Evolutionary conservation across 2,888 invertebrate species (phyloP).

Genomic region (Ephialtes manifestator): DNA sequence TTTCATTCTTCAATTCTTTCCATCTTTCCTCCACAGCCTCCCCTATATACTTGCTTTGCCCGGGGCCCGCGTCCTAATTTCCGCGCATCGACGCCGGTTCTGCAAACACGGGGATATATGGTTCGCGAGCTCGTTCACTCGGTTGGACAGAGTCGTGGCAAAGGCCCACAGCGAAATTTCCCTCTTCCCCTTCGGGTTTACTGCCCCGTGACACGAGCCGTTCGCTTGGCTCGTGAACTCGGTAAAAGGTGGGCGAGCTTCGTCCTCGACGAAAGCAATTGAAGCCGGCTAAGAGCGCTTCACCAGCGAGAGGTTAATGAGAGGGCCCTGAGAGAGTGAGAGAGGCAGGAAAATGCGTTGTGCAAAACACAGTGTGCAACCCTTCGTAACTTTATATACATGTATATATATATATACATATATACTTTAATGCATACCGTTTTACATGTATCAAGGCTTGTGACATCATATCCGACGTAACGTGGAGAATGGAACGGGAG

Average conservation of each 20-base stretch:
- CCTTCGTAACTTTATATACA: conserved; percentile 51
- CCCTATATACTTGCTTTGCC: conserved; percentile 12
- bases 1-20: conserved; percentile 17
- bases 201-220: conserved; percentile 39
- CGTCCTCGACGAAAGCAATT: conserved; percentile 78
- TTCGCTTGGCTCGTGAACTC: conserved; percentile 49
- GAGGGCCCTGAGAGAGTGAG: conserved; percentile 62
- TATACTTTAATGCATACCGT: background rate
- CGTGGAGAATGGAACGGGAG: conserved; percentile 50
- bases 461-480: conserved; percentile 65
- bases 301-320: conserved; percentile 79
- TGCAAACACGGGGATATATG: conserved; percentile 74
- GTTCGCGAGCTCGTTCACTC: conserved; percentile 66
- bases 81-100: conserved; percentile 73
- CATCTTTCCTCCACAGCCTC: conserved; percentile 5
- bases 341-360: conserved; percentile 50
- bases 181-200: background rate
- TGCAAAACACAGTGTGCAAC: conserved; percentile 46
- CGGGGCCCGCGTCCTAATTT: conserved; percentile 75
- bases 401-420: background rate
- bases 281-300: conserved; percentile 79
- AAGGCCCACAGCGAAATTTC: conserved; percentile 9
- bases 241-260: conserved; percentile 76
- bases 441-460: conserved; percentile 28
- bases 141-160: conserved; percentile 24